Percentiles rank a stretch among this genome's conserved stretches.
Conservation (phyloP, 1,140 invertebrate species). For the Brachionus plicatilis region DNA sequence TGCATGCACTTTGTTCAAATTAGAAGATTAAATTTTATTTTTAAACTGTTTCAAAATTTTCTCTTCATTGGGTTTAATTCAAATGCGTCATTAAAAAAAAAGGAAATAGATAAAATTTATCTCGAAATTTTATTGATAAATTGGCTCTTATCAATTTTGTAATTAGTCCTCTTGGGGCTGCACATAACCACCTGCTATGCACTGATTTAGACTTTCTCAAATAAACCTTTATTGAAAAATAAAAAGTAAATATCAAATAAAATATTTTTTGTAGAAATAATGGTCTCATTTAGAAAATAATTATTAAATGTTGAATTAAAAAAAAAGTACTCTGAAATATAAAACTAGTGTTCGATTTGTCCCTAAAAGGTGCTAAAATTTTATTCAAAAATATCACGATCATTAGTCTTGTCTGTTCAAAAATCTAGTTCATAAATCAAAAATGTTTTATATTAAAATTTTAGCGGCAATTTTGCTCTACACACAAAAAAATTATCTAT, state of each 20-base stretch:
- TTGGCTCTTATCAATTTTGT: neutral
- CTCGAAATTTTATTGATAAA: neutral
- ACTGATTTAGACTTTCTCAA: neutral
- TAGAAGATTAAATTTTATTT: neutral
- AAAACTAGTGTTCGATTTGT: neutral
- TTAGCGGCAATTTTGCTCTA: neutral
- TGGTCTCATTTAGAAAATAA: neutral
- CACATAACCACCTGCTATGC: neutral
- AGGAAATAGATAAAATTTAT: neutral
- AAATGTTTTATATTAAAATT: neutral
- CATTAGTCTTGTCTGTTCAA: neutral
- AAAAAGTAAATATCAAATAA: neutral
- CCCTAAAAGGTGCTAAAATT: neutral
- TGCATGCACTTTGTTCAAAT: neutral
- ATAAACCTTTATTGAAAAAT: neutral
- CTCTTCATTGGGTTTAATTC: neutral
- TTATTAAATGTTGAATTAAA: neutral
- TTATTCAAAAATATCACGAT: neutral
- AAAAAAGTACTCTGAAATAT: neutral
- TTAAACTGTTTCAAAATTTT: neutral
- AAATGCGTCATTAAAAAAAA: neutral
- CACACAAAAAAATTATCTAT: no score
- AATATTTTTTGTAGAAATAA: neutral
- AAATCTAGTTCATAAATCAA: neutral
- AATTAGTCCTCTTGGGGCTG: neutral